Conservation (phyloP, 2,113 vertebrate genomes). For the Trochalopteron elliotii region DNA sequence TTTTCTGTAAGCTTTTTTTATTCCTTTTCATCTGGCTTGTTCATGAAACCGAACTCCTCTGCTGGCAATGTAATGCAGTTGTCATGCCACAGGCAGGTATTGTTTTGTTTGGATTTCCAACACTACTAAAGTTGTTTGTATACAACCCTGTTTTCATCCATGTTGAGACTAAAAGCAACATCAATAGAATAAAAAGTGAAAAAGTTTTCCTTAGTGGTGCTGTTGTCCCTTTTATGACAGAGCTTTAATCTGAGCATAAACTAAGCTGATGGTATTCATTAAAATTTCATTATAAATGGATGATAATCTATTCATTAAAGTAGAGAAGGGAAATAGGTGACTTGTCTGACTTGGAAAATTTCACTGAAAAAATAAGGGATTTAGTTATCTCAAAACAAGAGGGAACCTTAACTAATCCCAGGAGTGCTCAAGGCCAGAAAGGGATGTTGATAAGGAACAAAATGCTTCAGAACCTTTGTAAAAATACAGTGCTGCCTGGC, state of each 20-base stretch:
- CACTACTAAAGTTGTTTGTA: not conserved
- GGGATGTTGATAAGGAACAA: not conserved
- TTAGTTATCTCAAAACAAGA: not conserved
- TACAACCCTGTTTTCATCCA: not conserved
- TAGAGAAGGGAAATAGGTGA: not conserved
- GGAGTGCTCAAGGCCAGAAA: not conserved
- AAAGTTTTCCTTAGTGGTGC: not conserved
- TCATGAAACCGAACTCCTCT: not conserved
- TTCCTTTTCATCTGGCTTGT: not conserved
- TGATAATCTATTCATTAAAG: not conserved
- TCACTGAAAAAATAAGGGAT: not conserved
- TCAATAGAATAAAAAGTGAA: not conserved
- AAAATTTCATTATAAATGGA: not conserved
- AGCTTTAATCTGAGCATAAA: not conserved
- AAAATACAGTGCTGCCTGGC: not conserved
- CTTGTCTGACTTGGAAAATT: not conserved
- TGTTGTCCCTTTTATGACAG: not conserved
- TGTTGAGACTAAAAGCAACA: not conserved
- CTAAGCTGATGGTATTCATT: not conserved
- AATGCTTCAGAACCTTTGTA: not conserved
- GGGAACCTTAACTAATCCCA: not conserved
- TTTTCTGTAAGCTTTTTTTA: not conserved
- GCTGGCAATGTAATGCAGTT: not conserved
- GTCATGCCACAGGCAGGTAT: not conserved
- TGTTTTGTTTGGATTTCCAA: not conserved